Evolutionary conservation across 1,140 invertebrate genomes (phyloP).

Genomic region (Drosophila parabipectinata): DNA sequence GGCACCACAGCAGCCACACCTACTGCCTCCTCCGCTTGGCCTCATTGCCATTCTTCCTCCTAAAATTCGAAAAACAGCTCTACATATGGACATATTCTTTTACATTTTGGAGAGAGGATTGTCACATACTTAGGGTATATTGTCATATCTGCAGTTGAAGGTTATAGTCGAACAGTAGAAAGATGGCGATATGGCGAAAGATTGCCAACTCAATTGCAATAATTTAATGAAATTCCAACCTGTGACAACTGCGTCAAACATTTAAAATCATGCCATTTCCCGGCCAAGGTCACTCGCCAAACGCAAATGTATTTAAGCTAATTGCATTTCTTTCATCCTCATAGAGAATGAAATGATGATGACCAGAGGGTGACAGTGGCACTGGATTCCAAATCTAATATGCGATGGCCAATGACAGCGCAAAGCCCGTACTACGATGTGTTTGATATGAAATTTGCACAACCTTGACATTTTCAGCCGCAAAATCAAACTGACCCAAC

Average conservation of each 20-base stretch:
- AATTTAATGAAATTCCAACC: conserved; percentile 24
- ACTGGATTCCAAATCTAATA: conserved; percentile 45
- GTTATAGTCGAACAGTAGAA: too few species aligned
- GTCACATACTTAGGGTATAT: too few species aligned
- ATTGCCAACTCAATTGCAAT: conserved; percentile 5
- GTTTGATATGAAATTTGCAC: conserved; percentile 35
- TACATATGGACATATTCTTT: conserved; percentile 22
- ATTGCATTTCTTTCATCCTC: conserved; percentile 54
- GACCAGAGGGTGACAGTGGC: neutral
- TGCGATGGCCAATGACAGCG: conserved; percentile 39
- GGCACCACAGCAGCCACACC: conserved; percentile 59
- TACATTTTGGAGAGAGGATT: neutral
- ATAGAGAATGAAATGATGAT: conserved; percentile 4
- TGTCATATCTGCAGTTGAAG: too few species aligned
- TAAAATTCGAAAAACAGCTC: conserved; percentile 3
- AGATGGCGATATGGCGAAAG: too few species aligned
- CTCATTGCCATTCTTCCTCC: neutral
- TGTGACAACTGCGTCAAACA: neutral
- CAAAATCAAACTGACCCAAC: conserved; percentile 21
- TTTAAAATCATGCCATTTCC: neutral
- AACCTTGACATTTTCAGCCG: conserved; percentile 57
- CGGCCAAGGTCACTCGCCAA: conserved; percentile 7
- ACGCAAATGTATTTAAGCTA: conserved; percentile 67
- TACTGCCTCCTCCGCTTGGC: neutral
- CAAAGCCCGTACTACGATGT: conserved; percentile 11